Base-by-base conservation (phyloP, 2,888 invertebrate genomes). In the Leptothorax acervorum region DNA sequence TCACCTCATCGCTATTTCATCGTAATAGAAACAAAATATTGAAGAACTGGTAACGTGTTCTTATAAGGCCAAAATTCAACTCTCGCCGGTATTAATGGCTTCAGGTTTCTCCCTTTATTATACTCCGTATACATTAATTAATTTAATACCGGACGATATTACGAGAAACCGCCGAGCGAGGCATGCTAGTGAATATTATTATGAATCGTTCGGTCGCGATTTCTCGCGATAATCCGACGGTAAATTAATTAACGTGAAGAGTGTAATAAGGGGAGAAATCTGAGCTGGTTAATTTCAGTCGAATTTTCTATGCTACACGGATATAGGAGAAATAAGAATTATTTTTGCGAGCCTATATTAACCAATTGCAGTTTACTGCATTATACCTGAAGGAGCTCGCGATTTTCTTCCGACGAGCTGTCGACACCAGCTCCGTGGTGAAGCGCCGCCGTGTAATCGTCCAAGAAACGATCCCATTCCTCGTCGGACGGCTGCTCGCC, bases 401-500 rank as follows among this genome's bases (percentile, higher is more conserved):
- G 55, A n/a, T 35, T n/a, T 18, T 71, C 71, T 35, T 85, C 78
- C 9, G 63, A 51, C 39, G 84, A 78, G 63, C 71, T 70, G 23
- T 88, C 83, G 79, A 90, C 55, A 9, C 73, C 86, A 23, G 62
- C 74, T 8, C 71, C 88, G 1, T 87, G 83, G 85, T 96, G 96
- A 85, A 97, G 96, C 6, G 96, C 95, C 84, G 95, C 96, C 92
- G 97, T 96, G 93, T 96, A 97, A 93, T 96, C 96, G 88, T 96
- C 96, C 71, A 97, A 94, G 93, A 97, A 97, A 68, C 95, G 95
- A 88, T 96, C 96, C 97, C 97, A 98, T 89, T 97, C 96, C 55
- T 95, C 94, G 6, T 95, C 71, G 71, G 79, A 62, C 83, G 94
- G 92, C 15, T 87, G 92, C 39, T 73, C n/a, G 18, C 53, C 18